Evolutionary conservation across 2,888 invertebrate species (phyloP).

Genomic region (Matsumyia berberina): DNA sequence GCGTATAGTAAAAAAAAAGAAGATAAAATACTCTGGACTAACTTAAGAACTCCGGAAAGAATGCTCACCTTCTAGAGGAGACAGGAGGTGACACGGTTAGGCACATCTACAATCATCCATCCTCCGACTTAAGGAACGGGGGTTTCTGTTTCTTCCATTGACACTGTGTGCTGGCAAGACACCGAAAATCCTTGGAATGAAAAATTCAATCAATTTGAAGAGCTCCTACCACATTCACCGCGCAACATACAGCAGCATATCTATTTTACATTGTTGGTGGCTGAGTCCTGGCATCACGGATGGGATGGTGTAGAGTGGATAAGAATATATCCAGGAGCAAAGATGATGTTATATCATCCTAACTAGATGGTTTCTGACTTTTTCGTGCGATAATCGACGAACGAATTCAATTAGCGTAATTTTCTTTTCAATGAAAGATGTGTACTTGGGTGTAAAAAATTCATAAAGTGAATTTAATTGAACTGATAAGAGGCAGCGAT

Average conservation of each 20-base stretch:
- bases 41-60: not conserved
- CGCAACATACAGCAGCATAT: constrained; percentile 2
- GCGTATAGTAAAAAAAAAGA: not conserved
- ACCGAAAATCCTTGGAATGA: constrained; percentile 34
- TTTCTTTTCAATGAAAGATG: constrained; percentile 19
- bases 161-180: constrained; percentile 12
- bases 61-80: constrained; percentile 13
- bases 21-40: not conserved
- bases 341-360: constrained; percentile 14
- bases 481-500: constrained; percentile 6
- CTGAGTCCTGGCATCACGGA: not conserved
- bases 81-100: constrained; percentile 7
- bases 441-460: not conserved
- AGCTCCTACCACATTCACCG: constrained; percentile 32
- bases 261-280: constrained; percentile 10
- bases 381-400: constrained; percentile 24
- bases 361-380: constrained; percentile 19
- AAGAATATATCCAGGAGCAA: not conserved
- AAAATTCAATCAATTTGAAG: constrained; percentile 61
- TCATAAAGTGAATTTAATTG: constrained; percentile 7
- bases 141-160: constrained; percentile 16
- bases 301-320: not conserved
- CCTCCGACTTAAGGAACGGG: not conserved
- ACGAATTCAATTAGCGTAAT: constrained; percentile 34
- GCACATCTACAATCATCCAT: not conserved